A percentile compares a stretch with the other conserved stretches of the same genome.
Conservation (phyloP, 2,113 vertebrate species). For the Vanacampus margaritifer region DNA sequence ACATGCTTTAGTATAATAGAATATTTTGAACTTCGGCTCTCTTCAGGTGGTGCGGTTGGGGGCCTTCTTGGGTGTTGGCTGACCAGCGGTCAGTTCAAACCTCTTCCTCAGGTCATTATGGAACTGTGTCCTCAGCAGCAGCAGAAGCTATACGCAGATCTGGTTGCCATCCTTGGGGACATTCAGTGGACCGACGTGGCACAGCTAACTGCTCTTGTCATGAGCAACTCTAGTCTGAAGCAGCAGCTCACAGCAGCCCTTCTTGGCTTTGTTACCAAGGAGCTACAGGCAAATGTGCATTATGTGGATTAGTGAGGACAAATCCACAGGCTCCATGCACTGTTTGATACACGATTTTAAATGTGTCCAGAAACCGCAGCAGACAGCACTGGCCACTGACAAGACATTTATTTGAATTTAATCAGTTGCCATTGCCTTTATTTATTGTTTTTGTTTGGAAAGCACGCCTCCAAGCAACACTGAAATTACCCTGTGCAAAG, state of each 20-base stretch:
- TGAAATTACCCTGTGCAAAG: neutral
- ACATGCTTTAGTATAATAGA: neutral
- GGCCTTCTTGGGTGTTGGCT: conserved; percentile 86
- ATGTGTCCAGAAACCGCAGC: neutral
- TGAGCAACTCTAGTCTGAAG: conserved; percentile 74
- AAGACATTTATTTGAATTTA: neutral
- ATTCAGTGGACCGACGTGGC: conserved; percentile 80
- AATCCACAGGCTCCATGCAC: neutral
- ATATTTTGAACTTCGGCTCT: conserved; percentile 6
- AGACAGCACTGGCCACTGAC: neutral
- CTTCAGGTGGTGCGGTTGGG: conserved; percentile 82
- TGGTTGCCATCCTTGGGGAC: conserved; percentile 63
- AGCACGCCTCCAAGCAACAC: neutral
- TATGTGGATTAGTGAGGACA: conserved; percentile 72
- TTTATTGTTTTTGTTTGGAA: neutral
- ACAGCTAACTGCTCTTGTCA: conserved; percentile 80
- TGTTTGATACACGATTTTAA: neutral
- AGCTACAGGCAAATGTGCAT: conserved; percentile 78
- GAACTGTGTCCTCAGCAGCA: conserved; percentile 80
- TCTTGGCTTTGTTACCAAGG: conserved; percentile 73
- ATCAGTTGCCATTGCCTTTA: neutral
- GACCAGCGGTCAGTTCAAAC: conserved; percentile 81
- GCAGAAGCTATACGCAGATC: conserved; percentile 73
- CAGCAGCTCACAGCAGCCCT: conserved; percentile 76
- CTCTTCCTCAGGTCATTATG: conserved; percentile 85